Evolutionary conservation across 2,797 vertebrate species (phyloP).

Genomic region (Sebastes cheni): DNA sequence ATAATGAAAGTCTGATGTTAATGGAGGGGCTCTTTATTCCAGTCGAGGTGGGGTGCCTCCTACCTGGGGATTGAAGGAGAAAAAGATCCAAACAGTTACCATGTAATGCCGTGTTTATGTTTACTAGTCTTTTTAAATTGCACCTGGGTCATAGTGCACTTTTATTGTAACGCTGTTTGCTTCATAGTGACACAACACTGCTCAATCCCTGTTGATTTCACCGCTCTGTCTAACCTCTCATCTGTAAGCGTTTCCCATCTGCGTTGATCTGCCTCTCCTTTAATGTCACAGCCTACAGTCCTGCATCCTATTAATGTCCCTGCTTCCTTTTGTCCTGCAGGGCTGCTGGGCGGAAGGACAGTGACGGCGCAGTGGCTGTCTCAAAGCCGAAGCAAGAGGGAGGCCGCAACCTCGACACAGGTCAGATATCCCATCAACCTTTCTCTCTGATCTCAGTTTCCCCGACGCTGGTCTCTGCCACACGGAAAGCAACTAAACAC

Average conservation of each 20-base stretch:
- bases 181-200: background rate
- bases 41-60: no score
- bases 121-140: background rate
- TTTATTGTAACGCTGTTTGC: background rate
- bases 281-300: background rate
- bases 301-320: slow-evolving; percentile 19
- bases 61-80: background rate
- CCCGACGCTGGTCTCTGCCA: background rate
- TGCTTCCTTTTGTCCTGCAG: slow-evolving; percentile 56
- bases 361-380: slow-evolving; percentile 72
- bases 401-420: slow-evolving; percentile 48
- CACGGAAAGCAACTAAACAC: background rate
- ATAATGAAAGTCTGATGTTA: no score
- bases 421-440: slow-evolving; percentile 42
- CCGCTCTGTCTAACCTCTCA: background rate
- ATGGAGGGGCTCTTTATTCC: no score
- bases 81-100: background rate
- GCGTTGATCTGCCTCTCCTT: background rate
- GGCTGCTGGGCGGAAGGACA: slow-evolving; percentile 40
- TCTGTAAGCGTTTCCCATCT: background rate
- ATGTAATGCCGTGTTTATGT: background rate
- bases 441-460: background rate
- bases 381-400: slow-evolving; percentile 60
- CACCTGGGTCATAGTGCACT: background rate
- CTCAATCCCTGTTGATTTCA: background rate